Percentiles rank a stretch among this genome's conserved stretches.
These are phyloP conservation scores for Brienomyrus brachyistius DNA, from an alignment of 2,113 vertebrate genomes.

Conservation along the genomic window DNA sequence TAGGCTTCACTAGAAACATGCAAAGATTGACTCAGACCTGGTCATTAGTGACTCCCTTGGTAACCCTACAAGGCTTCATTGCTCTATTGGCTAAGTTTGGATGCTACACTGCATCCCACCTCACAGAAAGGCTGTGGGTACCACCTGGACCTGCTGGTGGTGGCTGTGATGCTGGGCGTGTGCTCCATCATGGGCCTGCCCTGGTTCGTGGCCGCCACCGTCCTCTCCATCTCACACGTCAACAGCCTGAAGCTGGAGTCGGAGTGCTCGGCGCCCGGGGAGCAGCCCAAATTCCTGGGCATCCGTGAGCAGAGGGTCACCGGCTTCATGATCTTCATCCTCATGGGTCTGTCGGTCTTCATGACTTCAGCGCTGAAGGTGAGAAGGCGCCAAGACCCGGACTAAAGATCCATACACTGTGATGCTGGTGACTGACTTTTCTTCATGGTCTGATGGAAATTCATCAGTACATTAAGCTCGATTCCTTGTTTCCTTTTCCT, in stretches of 20 bases:
- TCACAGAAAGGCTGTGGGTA: slow-evolving; percentile 92
- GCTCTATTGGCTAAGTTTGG: neutral
- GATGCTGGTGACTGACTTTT: neutral
- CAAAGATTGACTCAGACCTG: neutral
- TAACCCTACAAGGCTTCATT: neutral
- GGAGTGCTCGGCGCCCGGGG: slow-evolving; percentile 86
- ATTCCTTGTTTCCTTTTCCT: slow-evolving; percentile 11
- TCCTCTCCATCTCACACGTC: slow-evolving; percentile 91
- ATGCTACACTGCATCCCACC: neutral
- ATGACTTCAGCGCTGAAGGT: slow-evolving; percentile 93
- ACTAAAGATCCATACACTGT: neutral
- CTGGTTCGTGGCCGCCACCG: slow-evolving; percentile 92
- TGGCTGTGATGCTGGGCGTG: slow-evolving; percentile 81
- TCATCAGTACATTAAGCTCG: neutral
- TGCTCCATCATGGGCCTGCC: slow-evolving; percentile 92
- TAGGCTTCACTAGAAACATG: neutral
- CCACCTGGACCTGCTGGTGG: slow-evolving; percentile 84
- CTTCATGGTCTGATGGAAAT: neutral
- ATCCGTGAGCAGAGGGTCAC: slow-evolving; percentile 89
- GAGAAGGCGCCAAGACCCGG: slow-evolving; percentile 18
- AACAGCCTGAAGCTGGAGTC: slow-evolving; percentile 96
- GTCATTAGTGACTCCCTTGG: neutral
- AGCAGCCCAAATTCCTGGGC: slow-evolving; percentile 89
- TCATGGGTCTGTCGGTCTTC: slow-evolving; percentile 92
- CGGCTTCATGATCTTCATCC: slow-evolving; percentile 84